Conservation (phyloP, 2,797 vertebrate genomes). For the Halcyon chelicuti region DNA sequence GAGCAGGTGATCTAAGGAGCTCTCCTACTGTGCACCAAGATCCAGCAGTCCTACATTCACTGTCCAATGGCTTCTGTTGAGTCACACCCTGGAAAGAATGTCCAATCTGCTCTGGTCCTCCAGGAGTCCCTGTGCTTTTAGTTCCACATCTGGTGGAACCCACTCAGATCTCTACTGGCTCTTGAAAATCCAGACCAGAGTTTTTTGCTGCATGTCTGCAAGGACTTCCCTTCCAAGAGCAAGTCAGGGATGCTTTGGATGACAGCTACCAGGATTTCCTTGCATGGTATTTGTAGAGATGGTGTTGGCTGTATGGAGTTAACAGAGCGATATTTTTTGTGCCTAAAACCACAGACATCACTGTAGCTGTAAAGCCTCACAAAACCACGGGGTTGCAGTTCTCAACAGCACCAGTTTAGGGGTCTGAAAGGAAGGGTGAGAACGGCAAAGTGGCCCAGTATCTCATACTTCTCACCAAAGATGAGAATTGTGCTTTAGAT, state of each 20-base stretch:
- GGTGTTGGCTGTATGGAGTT: neutral
- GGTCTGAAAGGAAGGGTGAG: neutral
- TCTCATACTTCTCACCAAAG: neutral
- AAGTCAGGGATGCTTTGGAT: neutral
- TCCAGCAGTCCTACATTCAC: neutral
- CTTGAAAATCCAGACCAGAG: neutral
- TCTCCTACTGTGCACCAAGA: neutral
- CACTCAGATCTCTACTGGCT: neutral
- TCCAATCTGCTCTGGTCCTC: neutral
- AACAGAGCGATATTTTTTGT: neutral
- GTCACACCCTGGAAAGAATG: neutral
- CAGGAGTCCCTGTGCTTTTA: neutral
- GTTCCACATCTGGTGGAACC: neutral
- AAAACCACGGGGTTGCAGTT: neutral
- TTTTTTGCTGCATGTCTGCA: neutral
- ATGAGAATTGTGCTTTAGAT: neutral
- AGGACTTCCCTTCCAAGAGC: neutral
- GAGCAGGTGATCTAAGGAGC: fast-evolving
- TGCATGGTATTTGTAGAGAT: neutral
- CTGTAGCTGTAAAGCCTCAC: neutral
- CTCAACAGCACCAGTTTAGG: neutral
- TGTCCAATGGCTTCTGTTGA: neutral
- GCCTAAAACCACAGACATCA: neutral
- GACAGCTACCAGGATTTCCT: neutral
- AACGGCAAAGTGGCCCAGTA: neutral